Evolutionary conservation across 2,113 vertebrate genomes (phyloP), one percentile per base, ranked within the genome.

Genomic region (Lutjanus erythropterus): DNA sequence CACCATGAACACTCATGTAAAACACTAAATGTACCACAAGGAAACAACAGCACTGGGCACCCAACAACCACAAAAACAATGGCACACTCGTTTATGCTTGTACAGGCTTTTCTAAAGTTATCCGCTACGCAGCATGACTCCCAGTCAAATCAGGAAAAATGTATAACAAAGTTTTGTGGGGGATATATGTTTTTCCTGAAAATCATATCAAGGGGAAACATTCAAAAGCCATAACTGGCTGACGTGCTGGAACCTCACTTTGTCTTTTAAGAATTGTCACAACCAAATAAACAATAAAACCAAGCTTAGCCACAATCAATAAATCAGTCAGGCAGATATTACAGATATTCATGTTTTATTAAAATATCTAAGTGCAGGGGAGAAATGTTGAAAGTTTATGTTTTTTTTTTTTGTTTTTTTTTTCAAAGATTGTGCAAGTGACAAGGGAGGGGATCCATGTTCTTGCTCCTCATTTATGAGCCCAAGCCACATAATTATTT

Each of bases 1-100:
- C 72, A 66, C 64, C 56, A 67, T 83, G 74, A 83, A 78, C 65
- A 80, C 67, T 80, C 46, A 84, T 91, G 88, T 89, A 84, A 85
- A 84, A 88, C 86, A 89, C 58, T 64, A 25, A 83, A 74, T 64
- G n/a, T 60, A 78, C 60, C 81, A 77, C 69, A 80, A 84, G 47
- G 74, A 86, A 88, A 75, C 86, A 75, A 44, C 33, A 79, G 58
- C 67, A 60, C 42, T 49, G 80, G 75, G 75, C 50, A 75, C 27
- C 65, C 19, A 78, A 50, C 56, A 44, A 67, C 64, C 58, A 72
- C 29, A 75, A 69, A 68, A 42, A 72, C 52, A 77, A 27, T 3
- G 62, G 25, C 41, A 56, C 59, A 47, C 25, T 56, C 33, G 25
- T 58, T 59, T 41, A 27, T 72, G 23, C 27, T 42, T 41, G 47